A percentile compares a stretch with the other conserved stretches of the same genome.
Evolutionary conservation across 1,140 invertebrate species (phyloP).

Genomic region (Drosophila obscura): DNA sequence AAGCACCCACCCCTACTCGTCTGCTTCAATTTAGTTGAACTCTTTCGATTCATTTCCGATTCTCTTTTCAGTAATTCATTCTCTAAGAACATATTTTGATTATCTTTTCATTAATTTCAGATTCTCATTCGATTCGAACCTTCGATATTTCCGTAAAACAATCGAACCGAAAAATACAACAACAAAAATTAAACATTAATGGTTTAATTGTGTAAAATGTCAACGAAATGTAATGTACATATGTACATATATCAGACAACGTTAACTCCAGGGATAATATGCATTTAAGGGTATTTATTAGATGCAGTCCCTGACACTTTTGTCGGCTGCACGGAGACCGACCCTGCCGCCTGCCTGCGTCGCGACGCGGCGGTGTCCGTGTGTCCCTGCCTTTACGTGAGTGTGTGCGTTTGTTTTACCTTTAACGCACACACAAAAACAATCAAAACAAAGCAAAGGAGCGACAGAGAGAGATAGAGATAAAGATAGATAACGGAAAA

Average conservation of each 20-base stretch:
- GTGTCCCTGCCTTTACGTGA: conserved; percentile 7
- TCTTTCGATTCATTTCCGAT: no score
- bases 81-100: no score
- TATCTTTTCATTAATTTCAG: no score
- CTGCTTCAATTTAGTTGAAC: no score
- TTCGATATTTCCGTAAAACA: no score
- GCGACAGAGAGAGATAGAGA: conserved; percentile 42
- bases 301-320: conserved; percentile 28
- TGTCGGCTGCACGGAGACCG: conserved; percentile 39
- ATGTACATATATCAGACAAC: no score
- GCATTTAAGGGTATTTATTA: background rate
- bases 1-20: background rate
- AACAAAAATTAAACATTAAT: no score
- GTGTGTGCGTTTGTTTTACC: conserved; percentile 26
- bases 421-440: conserved; percentile 42
- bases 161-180: no score
- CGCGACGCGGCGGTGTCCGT: background rate
- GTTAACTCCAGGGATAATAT: background rate
- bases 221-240: no score
- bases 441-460: conserved; percentile 36
- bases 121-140: no score
- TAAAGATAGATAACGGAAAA: conserved; percentile 34
- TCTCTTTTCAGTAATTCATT: no score
- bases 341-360: conserved; percentile 18
- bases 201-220: no score